Base-by-base conservation (phyloP, 2,113 vertebrate genomes). In the Apeltes quadracus region DNA sequence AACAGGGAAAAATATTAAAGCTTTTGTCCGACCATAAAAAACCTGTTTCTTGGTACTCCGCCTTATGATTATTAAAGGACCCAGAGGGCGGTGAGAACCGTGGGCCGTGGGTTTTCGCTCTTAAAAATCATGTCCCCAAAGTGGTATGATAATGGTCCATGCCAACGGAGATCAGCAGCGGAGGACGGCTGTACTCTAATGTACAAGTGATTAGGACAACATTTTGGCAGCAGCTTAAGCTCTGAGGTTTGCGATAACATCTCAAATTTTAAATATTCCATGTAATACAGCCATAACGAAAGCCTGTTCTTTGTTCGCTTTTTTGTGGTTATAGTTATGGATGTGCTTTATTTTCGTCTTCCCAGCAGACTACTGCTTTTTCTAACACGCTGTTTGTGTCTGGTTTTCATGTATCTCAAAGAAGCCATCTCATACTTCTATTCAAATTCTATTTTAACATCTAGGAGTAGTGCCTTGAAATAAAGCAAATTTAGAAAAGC, bases 11-110 rank as follows among this genome's bases (percentile, higher is more conserved):
- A 80, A 78, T 62, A 77, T 89, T 83, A 89, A 65, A 55, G 76
- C 65, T 80, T 79, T 75, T 84, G 84, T 85, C 87, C 81, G 75
- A 69, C 59, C 76, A 68, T 89, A 89, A 88, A 85, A 89, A 78
- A 61, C 78, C 63, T 48, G 75, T 64, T 84, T 75, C 69, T 76
- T 44, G 65, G 85, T 78, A 72, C 61, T 74, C 81, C 72, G 9
- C 72, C 77, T 75, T 69, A 78, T 79, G 78, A 85, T 88, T 82
- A 87, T 84, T 69, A 57, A 76, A 76, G 25, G 1, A 53, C 67
- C 63, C 76, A 54, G 66, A 65, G 61, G 66, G 57, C 15, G 6
- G 34, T 2, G n/a, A 38, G 66, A 84, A 44, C 43, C 50, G 64
- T 4, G 44, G 58, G 59, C n/a, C 6, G n/a, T n/a, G n/a, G 13